Evolutionary conservation across 2,113 vertebrate genomes (phyloP), one percentile per base, ranked within the genome.

Genomic region (Cryptomyrus ogoouensis): DNA sequence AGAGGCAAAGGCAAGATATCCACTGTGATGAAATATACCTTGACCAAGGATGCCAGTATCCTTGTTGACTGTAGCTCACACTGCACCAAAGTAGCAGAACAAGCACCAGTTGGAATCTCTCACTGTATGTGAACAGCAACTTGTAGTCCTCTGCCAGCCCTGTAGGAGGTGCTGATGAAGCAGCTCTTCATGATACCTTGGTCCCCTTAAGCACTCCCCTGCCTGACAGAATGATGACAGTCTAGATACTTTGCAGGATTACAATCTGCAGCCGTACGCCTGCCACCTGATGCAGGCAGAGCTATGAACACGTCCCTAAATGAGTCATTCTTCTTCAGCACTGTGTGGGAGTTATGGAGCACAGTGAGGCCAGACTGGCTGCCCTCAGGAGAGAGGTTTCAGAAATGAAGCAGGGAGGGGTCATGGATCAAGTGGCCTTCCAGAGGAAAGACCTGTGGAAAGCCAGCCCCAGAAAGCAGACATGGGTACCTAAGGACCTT

Each of bases 301-400:
- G 83, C 19, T 21, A 24, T 46, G 17, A 47, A 80, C 5, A 44
- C 0, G 7, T 17, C 47, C 49, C 74, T 27, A 49, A 47, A 58
- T 90, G 62, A 77, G 13, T 27, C 13, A 3, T 66, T 27, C 66
- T 46, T 17, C 46, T 50, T 2, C 56, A 90, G 90, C n/a, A 86
- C n/a, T 91, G 47, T 49, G 62, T 86, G 44, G 53, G 58, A 42
- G 27, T 15, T 24, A 91, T 91, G 35, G 53, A 86, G 27, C 10
- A 19, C n/a, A 91, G 89, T n/a, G 90, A 89, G 27, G 70, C 15
- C 50, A 62, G 47, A 42, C 88, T 91, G 53, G 27, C 44, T 24
- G 31, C 83, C 53, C n/a, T 91, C 15, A 49, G 31, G 31, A 35
- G 24, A 31, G 80, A 89, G 27, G 58, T 70, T 56, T 24, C 27